Evolutionary conservation across 2,888 invertebrate species (phyloP).

Genomic region (Cinara cedri): DNA sequence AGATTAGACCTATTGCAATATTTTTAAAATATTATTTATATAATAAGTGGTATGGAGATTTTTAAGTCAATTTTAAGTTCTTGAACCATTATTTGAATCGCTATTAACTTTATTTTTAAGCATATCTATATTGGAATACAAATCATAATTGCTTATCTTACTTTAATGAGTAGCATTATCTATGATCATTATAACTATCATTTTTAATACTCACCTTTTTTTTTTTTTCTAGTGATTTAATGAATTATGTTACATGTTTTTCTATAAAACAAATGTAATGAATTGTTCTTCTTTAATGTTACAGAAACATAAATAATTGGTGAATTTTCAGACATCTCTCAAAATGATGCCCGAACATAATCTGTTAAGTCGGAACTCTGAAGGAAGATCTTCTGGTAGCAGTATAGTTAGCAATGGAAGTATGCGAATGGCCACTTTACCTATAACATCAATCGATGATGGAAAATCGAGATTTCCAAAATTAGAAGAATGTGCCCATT

Average conservation of each 20-base stretch:
- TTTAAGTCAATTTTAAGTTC: too few species aligned
- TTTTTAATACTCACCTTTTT: not conserved
- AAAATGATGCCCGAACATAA: slow-evolving; percentile 53
- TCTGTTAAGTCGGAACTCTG: slow-evolving; percentile 42
- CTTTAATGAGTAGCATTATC: too few species aligned
- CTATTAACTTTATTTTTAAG: too few species aligned
- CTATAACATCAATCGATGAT: slow-evolving; percentile 59
- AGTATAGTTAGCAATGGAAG: slow-evolving; percentile 48
- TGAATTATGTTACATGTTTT: not conserved
- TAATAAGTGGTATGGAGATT: too few species aligned
- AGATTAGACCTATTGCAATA: too few species aligned
- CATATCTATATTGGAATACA: too few species aligned
- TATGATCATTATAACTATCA: not conserved
- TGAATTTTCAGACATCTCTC: slow-evolving; percentile 45
- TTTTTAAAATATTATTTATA: too few species aligned
- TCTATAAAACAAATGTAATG: not conserved
- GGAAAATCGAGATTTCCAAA: slow-evolving; percentile 75
- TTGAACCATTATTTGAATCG: too few species aligned
- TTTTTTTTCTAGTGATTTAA: not conserved
- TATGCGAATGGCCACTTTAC: slow-evolving; percentile 51
- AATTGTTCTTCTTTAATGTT: slow-evolving; percentile 25
- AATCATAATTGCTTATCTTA: too few species aligned
- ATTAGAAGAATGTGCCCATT: slow-evolving; percentile 96
- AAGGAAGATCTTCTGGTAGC: slow-evolving; percentile 49
- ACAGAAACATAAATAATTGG: slow-evolving; percentile 45